These are phyloP conservation scores for Drosophila neocordata DNA, from an alignment of 1,140 invertebrate species.

Conservation along the genomic window DNA sequence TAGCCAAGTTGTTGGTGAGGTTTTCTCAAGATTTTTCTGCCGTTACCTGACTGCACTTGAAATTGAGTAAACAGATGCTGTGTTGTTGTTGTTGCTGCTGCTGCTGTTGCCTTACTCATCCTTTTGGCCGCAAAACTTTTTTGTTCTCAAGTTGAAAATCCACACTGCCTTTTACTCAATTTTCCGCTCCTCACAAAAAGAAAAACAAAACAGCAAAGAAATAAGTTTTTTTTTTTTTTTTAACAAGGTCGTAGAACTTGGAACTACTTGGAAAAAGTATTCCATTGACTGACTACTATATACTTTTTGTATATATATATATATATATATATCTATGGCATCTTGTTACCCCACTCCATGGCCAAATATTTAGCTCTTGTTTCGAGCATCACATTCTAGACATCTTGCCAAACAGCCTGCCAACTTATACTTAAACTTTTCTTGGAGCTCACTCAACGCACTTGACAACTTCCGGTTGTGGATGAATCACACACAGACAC, in stretches of 20 bases:
- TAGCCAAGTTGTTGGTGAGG: constrained; percentile 16
- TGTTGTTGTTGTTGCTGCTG: neutral
- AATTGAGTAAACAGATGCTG: constrained; percentile 58
- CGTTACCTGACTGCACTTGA: constrained; percentile 52
- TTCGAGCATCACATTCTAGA: neutral
- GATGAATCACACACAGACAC: neutral
- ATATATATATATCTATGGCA: neutral
- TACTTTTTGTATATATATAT: neutral
- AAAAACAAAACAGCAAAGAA: neutral
- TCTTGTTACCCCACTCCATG: neutral
- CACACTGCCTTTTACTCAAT: neutral
- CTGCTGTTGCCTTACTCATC: neutral
- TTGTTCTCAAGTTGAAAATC: constrained; percentile 2
- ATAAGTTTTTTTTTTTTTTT: no score
- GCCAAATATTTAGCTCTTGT: constrained; percentile 37
- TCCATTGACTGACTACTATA: constrained; percentile 17
- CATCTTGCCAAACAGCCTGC: constrained; percentile 3
- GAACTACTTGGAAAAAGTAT: constrained; percentile 34
- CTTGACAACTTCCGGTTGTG: constrained; percentile 55
- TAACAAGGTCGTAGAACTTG: constrained; percentile 1
- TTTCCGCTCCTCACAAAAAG: neutral
- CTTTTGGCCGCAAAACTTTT: constrained; percentile 12
- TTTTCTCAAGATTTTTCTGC: constrained; percentile 15
- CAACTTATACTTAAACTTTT: constrained; percentile 41
- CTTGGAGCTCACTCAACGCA: constrained; percentile 36